Conservation (phyloP, 2,797 vertebrate species). For the Threskiornis aethiopicus region DNA sequence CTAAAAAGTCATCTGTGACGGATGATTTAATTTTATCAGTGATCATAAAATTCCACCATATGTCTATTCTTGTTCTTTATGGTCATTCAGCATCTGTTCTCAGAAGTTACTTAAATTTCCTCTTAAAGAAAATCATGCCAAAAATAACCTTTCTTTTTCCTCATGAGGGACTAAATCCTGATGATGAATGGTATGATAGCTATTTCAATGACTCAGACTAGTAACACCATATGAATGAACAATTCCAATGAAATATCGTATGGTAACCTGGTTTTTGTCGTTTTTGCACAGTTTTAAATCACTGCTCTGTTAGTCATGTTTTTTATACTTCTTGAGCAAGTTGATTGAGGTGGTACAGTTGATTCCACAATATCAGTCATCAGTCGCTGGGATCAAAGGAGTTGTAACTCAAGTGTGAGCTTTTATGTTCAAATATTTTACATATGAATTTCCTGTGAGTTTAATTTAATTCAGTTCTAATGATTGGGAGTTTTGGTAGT, state of each 20-base stretch:
- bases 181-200: not conserved
- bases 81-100: not conserved
- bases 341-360: not conserved
- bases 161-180: not conserved
- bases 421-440: not conserved
- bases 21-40: not conserved
- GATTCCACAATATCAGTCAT: not conserved
- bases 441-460: not conserved
- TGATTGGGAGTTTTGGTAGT: not conserved
- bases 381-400: not conserved
- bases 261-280: not conserved
- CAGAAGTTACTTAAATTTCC: not conserved
- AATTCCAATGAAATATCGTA: not conserved
- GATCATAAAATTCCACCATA: not conserved
- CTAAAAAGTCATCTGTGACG: not conserved
- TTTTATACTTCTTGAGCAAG: not conserved
- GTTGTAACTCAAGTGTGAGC: not conserved
- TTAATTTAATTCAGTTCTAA: not conserved
- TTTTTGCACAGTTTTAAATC: not conserved
- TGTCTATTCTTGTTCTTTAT: not conserved
- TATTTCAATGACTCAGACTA: not conserved
- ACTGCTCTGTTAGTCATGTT: not conserved
- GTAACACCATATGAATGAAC: not conserved
- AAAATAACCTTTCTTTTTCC: not conserved
- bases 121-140: not conserved